A percentile compares a stretch with the other conserved stretches of the same genome.
Conservation (phyloP, 2,797 vertebrate species). For the Vireo griseus region DNA sequence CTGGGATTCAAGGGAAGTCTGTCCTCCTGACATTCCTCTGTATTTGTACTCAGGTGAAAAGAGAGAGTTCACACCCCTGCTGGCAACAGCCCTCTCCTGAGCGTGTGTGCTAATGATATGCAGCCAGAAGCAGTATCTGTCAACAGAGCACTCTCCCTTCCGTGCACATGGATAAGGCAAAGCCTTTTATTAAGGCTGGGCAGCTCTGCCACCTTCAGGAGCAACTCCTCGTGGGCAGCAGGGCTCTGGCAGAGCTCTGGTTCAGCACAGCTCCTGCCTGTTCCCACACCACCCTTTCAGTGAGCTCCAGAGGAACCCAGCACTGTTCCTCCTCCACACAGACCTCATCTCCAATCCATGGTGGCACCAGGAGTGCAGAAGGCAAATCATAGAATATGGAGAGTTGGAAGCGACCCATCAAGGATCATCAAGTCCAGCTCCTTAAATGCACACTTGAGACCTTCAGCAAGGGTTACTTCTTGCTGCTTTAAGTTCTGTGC, state of each 20-base stretch:
- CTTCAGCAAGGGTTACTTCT: not conserved
- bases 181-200: not conserved
- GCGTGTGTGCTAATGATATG: not conserved
- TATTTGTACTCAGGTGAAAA: not conserved
- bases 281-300: not conserved
- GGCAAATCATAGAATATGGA: not conserved
- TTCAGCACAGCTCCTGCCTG: not conserved
- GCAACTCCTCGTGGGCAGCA: not conserved
- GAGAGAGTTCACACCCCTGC: constrained; percentile 42
- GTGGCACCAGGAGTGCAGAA: not conserved
- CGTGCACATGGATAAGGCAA: not conserved
- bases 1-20: not conserved
- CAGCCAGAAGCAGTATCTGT: constrained; percentile 37
- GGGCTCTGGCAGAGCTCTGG: not conserved
- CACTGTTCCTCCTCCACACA: not conserved
- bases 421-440: not conserved
- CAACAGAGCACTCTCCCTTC: not conserved
- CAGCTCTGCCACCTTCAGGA: not conserved
- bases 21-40: not conserved
- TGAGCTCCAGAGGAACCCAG: not conserved
- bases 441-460: not conserved
- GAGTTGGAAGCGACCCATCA: not conserved
- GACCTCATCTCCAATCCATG: not conserved
- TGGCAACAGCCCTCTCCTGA: not conserved
- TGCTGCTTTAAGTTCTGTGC: not conserved